A percentile compares a stretch with the other conserved stretches of the same genome.
These are phyloP conservation scores for Spizaetus ornatus DNA, from an alignment of 2,113 vertebrate genomes.

Conservation along the genomic window DNA sequence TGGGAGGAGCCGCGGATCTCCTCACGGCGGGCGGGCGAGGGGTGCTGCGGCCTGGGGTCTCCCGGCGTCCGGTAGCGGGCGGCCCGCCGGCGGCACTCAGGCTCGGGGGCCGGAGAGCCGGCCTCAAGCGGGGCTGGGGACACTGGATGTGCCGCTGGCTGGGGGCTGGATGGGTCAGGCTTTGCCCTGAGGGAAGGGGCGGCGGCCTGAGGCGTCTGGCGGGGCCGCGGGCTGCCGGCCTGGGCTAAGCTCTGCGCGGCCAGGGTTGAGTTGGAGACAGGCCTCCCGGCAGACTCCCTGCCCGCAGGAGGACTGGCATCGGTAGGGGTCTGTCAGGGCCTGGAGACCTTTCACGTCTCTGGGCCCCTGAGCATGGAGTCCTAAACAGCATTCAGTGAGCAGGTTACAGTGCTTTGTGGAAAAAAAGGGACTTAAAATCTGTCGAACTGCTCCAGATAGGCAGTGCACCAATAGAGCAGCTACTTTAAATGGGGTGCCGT, in stretches of 20 bases:
- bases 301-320: not conserved
- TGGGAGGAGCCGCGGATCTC: not conserved
- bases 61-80: not conserved
- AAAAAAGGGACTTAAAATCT: not conserved
- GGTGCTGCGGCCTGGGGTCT: fast-evolving
- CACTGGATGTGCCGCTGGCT: not conserved
- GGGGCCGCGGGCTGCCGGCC: not conserved
- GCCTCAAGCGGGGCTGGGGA: no score
- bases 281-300: not conserved
- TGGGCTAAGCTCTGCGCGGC: not conserved
- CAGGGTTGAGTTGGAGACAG: fast-evolving
- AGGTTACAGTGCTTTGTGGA: not conserved
- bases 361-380: not conserved
- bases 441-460: not conserved
- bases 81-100: not conserved
- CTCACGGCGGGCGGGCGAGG: not conserved
- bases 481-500: fast-evolving
- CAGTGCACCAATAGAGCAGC: fast-evolving
- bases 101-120: not conserved
- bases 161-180: no score
- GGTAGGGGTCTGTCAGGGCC: no score
- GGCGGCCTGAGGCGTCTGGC: not conserved
- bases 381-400: no score
- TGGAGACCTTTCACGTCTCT: fast-evolving
- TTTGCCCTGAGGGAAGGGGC: not conserved